Evolutionary conservation across 2,888 invertebrate genomes (phyloP), one percentile per base, ranked within the genome.

Genomic region (Napeogenes inachia): DNA sequence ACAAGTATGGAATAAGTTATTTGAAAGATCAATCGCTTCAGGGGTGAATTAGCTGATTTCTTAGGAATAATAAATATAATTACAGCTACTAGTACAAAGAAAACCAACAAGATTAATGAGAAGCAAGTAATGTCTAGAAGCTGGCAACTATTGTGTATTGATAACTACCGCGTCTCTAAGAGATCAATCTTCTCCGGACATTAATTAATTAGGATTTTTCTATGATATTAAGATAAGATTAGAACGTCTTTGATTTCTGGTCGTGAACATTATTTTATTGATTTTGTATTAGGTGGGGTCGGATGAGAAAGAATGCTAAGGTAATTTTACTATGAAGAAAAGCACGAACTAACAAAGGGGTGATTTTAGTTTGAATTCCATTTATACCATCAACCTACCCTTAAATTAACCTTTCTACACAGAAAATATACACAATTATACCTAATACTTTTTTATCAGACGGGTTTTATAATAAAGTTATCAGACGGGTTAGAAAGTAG

Each of bases 391-490:
- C 42, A 42, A 42, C 5, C 8, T 42, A 10, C 8, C 5, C 42
- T 10, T 10, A 10, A 42, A 3, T 3, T 10, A 10, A 10, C 10
- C 5, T 42, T 42, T 10, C 42, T 42, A 42, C 10, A 42, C 10
- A 42, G 8, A 42, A 10, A 42, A 42, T 35, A 6, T 12, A 42
- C 8, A 42, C 5, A 42, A 42, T 35, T 2, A 59, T 13, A 4
- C 35, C 42, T 53, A 21, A 56, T 68, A 73, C 72, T 76, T 71
- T 75, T 75, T 74, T 75, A 78, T 71, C 71, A 65, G 72, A 80
- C 84, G 73, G 73, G 82, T 84, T 88, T n/a, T n/a, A n/a, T n/a
- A n/a, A n/a, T n/a, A 89, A 89, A 89, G 88, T 78, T 64, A 78
- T 71, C 71, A 65, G 72, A 80, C 84, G 73, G 73, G 82, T 84